A percentile compares a stretch with the other conserved stretches of the same genome.
Evolutionary conservation across 2,888 invertebrate species (phyloP).

Genomic region (Creontiades dilutus): DNA sequence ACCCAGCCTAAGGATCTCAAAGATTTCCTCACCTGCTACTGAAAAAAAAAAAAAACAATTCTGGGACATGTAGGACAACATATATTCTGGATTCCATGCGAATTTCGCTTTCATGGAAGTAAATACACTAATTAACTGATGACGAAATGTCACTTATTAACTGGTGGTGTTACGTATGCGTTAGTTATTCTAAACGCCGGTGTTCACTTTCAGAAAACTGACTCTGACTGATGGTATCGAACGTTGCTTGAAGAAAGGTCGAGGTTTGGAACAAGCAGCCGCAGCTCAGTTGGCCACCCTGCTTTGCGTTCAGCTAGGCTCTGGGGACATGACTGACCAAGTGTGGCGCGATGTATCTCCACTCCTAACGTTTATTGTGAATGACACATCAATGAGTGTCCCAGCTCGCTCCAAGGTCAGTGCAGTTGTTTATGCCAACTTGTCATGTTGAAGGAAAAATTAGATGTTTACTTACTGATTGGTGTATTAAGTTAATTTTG

Average conservation of each 20-base stretch:
- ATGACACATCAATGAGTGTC: constrained; percentile 87
- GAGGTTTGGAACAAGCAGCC: constrained; percentile 88
- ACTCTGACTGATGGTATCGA: constrained; percentile 91
- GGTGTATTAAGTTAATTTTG: too few species aligned
- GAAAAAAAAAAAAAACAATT: too few species aligned
- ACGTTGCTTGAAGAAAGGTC: constrained; percentile 89
- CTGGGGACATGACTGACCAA: constrained; percentile 83
- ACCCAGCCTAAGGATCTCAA: too few species aligned
- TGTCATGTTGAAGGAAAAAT: too few species aligned
- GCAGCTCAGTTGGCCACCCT: constrained; percentile 90
- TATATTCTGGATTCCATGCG: too few species aligned
- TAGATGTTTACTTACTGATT: too few species aligned
- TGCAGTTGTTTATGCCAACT: not conserved
- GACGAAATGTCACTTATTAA: too few species aligned
- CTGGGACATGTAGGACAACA: too few species aligned
- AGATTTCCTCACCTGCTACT: too few species aligned
- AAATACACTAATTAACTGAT: too few species aligned
- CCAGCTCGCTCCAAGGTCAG: constrained; percentile 87
- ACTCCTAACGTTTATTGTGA: constrained; percentile 84
- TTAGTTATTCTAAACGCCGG: not conserved
- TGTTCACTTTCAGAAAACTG: constrained; percentile 79
- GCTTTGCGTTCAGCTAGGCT: constrained; percentile 90
- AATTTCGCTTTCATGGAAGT: too few species aligned
- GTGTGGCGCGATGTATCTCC: constrained; percentile 87
- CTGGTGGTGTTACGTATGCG: too few species aligned